These are phyloP conservation scores for Benthosema pterotum DNA, from an alignment of 2,797 vertebrate species.

Conservation along the genomic window DNA sequence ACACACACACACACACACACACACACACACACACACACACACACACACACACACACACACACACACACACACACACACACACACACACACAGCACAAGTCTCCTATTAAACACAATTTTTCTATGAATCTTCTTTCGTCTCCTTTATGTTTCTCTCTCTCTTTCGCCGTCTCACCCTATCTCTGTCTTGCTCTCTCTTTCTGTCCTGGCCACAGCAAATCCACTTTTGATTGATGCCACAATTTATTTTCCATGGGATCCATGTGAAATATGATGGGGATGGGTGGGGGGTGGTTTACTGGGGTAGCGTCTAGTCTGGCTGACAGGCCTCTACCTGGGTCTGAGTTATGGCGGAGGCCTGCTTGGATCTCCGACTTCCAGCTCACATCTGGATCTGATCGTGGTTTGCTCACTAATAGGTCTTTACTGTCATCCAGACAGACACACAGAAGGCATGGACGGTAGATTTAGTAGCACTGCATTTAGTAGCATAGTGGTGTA, in stretches of 20 bases:
- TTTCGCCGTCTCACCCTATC: not conserved
- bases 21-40: slow-evolving; percentile 17
- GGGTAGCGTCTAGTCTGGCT: slow-evolving; percentile 3
- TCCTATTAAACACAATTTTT: not conserved
- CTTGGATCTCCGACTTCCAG: slow-evolving; percentile 17
- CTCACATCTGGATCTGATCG: slow-evolving; percentile 52
- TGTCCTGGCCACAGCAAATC: slow-evolving; percentile 28
- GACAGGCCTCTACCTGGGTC: slow-evolving; percentile 11
- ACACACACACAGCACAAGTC: slow-evolving; percentile 8
- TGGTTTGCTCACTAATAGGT: slow-evolving; percentile 34
- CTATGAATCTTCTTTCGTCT: not conserved
- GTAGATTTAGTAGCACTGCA: slow-evolving; percentile 22
- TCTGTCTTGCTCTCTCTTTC: slow-evolving; percentile 27
- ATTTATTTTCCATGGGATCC: slow-evolving; percentile 70
- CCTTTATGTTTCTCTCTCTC: not conserved
- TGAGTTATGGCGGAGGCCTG: slow-evolving; percentile 24
- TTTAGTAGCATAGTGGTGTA: not conserved
- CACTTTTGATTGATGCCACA: slow-evolving; percentile 55
- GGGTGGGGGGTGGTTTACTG: not conserved
- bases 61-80: slow-evolving; percentile 17
- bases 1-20: slow-evolving; percentile 13
- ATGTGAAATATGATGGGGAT: slow-evolving; percentile 56
- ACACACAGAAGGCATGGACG: slow-evolving; percentile 14
- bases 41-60: slow-evolving; percentile 19
- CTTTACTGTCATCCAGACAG: slow-evolving; percentile 40